A percentile compares a stretch with the other conserved stretches of the same genome.
Evolutionary conservation across 2,113 vertebrate species (phyloP).

Genomic region (Nerophis ophidion): DNA sequence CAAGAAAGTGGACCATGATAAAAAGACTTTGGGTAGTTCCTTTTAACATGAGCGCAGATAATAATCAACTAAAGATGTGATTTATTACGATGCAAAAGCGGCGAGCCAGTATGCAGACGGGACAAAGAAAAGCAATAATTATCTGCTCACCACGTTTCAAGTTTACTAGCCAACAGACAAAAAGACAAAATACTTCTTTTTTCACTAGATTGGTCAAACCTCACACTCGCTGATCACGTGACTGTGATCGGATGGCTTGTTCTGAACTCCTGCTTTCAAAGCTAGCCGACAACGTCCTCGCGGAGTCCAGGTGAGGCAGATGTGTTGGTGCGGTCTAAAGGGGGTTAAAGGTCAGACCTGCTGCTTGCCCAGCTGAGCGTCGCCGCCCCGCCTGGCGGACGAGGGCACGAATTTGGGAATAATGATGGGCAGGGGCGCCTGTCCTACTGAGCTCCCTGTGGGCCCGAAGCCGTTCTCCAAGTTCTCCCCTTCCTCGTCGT

Average conservation of each 20-base stretch:
- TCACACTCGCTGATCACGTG: neutral
- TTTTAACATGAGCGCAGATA: constrained; percentile 36
- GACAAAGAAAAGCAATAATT: too few relatives aligned
- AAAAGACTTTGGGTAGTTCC: constrained; percentile 64
- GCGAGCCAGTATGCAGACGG: too few relatives aligned
- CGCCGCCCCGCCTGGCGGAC: constrained; percentile 48
- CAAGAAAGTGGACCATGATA: neutral
- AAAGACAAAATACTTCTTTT: too few relatives aligned
- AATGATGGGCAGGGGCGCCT: constrained; percentile 71
- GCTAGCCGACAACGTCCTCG: constrained; percentile 35
- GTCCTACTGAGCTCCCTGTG: constrained; percentile 69
- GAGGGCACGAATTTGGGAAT: constrained; percentile 70
- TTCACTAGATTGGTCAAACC: constrained; percentile 55
- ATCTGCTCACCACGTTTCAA: too few relatives aligned
- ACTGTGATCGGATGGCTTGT: constrained; percentile 59
- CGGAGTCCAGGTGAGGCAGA: constrained; percentile 55
- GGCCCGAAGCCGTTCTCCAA: constrained; percentile 75
- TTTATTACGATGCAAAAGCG: too few relatives aligned
- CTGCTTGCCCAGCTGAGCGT: constrained; percentile 62
- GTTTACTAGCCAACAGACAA: too few relatives aligned
- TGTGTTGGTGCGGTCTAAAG: constrained; percentile 46
- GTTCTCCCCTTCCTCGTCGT: constrained; percentile 65
- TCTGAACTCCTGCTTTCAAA: constrained; percentile 16
- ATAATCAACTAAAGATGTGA: constrained; percentile 55
- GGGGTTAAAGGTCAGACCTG: constrained; percentile 50